These are phyloP conservation scores for Caenorhabditis angaria DNA, from an alignment of 2,888 invertebrate genomes.

Conservation along the genomic window DNA sequence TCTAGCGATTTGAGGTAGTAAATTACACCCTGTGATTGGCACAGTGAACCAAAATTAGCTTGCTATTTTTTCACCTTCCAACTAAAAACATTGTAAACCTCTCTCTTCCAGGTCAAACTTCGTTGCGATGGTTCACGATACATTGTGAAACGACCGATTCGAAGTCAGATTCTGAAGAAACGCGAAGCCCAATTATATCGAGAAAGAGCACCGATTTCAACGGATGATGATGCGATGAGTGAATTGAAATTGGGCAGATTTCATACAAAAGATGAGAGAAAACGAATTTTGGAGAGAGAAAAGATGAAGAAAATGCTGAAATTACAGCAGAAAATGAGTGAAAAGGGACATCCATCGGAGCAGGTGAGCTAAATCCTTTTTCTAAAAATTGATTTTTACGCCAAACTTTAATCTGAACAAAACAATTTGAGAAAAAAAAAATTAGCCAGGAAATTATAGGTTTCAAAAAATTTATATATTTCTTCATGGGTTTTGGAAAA, in stretches of 20 bases:
- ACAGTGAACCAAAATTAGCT: too few species aligned
- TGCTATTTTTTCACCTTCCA: too few species aligned
- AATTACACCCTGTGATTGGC: too few species aligned
- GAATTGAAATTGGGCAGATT: constrained; percentile 80
- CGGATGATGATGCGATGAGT: constrained; percentile 83
- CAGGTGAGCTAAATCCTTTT: constrained; percentile 25
- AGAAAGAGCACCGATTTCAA: constrained; percentile 80
- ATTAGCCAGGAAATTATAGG: too few species aligned
- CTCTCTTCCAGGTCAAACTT: constrained; percentile 75
- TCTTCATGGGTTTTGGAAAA: too few species aligned
- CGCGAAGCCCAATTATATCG: constrained; percentile 79
- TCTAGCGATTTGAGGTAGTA: too few species aligned
- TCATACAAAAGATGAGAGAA: constrained; percentile 83
- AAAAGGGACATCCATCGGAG: constrained; percentile 53
- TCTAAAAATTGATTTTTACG: not conserved
- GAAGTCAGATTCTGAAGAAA: constrained; percentile 77
- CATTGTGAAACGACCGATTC: constrained; percentile 80
- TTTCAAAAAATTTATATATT: too few species aligned
- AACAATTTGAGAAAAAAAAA: too few species aligned
- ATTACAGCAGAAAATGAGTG: constrained; percentile 72
- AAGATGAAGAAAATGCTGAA: constrained; percentile 77
- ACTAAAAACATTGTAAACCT: constrained; percentile 6
- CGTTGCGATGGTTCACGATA: constrained; percentile 83
- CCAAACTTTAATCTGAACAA: too few species aligned
- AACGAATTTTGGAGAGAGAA: constrained; percentile 81